Evolutionary conservation across 2,888 invertebrate species (phyloP), one percentile per base, ranked within the genome.

Genomic region (Himalopsyche kuldschensis): DNA sequence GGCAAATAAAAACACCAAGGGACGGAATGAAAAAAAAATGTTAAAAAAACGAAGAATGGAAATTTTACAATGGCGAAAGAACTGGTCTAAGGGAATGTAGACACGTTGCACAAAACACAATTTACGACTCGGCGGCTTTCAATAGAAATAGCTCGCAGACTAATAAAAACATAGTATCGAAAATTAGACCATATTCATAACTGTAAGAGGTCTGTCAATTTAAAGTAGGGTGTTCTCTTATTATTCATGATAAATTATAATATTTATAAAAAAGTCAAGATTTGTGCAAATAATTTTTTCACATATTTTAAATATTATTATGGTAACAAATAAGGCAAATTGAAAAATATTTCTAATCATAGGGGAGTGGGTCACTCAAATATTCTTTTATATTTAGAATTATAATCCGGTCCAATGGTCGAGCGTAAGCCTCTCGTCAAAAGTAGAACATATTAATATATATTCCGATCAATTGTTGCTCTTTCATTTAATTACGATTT

Each of bases 101-200:
- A 84, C 82, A 84, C 84, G 69, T 79, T 55, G 27, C 75, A 85
- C 84, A 85, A 85, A 85, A 85, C 85, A 78, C 78, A 82, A 81
- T 85, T 85, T 79, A 83, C 85, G 84, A 76, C 81, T 81, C 81
- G 80, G 32, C 35, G 78, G 30, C 46, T 78, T 35, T 76, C 80
- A 84, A 84, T 83, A 47, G 83, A 47, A 82, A 78, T 80, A 17
- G 83, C 81, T 82, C 83, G 81, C 83, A 80, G 63, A 32, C 79
- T 86, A 85, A 86, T 85, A 84, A 85, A 86, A 86, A 85, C 82
- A 86, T 84, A 86, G 85, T 85, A 85, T 84, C 79, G 82, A 85
- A 86, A 86, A 86, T 86, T 86, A 86, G 86, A 69, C 80, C 86
- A 86, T 85, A 86, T 86, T 86, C 86, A 86, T 86, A 84, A 79